Base-by-base conservation (phyloP, 2,888 invertebrate species). In the Danaus chrysippus region DNA sequence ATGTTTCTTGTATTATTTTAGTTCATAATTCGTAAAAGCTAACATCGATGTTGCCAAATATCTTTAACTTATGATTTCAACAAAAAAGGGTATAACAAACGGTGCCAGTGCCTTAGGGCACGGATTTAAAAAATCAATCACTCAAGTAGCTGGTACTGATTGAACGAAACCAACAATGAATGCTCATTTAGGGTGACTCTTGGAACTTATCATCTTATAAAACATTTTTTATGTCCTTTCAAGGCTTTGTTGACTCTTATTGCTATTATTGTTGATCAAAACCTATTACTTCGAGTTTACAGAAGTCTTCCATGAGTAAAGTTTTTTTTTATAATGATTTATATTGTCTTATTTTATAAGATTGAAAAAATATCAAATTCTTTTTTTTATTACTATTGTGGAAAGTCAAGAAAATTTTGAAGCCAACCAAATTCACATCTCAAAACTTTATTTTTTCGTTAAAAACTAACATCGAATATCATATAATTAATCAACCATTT, bases 131-230 rank as follows among this genome's bases (percentile, higher is more conserved):
- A 86, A 87, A 88, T 87, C 87, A 89, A 90, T 90, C 89, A 88
- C 84, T 84, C 79, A 82, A 82, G 81, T 83, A 79, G 83, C 81
- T 87, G 89, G 88, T 76, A 90, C 90, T 87, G 82, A 89, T 90
- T 87, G 90, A 86, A 90, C 89, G 80, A 65, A 70, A 66, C 70
- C 67, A 64, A 82, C 79, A 82, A 84, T 73, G 73, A 66, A 66
- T 69, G 63, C 67, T 62, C 60, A 58, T 66, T 66, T 64, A 56
- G 49, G 42, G 59, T 41, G 44, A 55, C 44, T 62, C 62, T 64
- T 58, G 19, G 55, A 56, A 61, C 56, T 54, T 63, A 66, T 17
- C 17, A 64, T 66, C 63, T 64, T 59, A 61, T 43, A 49, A 62
- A 58, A 59, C 41, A 58, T 56, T 61, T 64, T 23, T 56, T 64